Evolutionary conservation across 2,797 vertebrate genomes (phyloP).

Genomic region (Manis pentadactyla): DNA sequence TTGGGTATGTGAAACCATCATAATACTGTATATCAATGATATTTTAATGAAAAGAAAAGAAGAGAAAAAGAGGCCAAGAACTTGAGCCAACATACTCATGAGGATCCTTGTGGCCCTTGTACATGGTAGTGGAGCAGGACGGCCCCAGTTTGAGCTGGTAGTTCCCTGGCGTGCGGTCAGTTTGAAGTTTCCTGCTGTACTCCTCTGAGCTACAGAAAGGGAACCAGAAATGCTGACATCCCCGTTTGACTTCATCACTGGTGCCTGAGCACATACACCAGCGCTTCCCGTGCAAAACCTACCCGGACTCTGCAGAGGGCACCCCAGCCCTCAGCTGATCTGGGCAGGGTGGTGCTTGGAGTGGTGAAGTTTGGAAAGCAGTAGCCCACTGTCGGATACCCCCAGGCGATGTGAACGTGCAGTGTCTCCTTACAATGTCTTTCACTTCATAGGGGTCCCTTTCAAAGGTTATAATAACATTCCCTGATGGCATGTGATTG

Average conservation of each 20-base stretch:
- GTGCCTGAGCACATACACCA: not conserved
- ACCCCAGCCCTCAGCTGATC: not conserved
- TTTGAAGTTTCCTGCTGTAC: constrained; percentile 15
- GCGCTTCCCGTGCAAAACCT: not conserved
- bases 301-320: not conserved
- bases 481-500: not conserved
- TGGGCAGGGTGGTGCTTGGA: not conserved
- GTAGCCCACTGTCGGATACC: not conserved
- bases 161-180: constrained; percentile 10
- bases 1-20: no score
- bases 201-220: not conserved
- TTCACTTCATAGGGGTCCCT: not conserved
- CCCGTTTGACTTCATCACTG: not conserved
- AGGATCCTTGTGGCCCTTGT: not conserved
- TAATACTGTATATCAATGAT: no score
- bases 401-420: not conserved
- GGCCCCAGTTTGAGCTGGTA: not conserved
- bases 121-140: not conserved
- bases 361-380: not conserved
- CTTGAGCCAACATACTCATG: no score
- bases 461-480: not conserved
- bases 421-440: not conserved
- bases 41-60: no score
- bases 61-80: not conserved
- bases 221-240: constrained; percentile 58